Conservation (phyloP, 2,113 vertebrate species). For the Excalfactoria chinensis region DNA sequence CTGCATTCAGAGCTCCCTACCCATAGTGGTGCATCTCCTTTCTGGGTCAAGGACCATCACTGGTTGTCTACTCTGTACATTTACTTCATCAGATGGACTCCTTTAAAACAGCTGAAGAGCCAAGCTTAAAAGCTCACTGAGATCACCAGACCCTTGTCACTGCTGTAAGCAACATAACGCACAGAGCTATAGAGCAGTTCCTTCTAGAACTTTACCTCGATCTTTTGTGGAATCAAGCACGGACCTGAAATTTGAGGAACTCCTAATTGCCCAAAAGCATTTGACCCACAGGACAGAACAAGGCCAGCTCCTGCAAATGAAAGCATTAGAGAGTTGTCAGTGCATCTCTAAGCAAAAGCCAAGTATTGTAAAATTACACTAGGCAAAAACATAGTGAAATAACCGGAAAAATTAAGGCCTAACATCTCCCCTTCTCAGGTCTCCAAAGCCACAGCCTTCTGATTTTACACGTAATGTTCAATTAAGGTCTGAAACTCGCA, state of each 20-base stretch:
- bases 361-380: background rate
- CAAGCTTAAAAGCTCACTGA: background rate
- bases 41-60: background rate
- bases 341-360: rapidly evolving
- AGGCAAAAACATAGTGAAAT: background rate
- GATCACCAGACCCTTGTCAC: background rate
- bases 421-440: rapidly evolving
- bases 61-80: background rate
- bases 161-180: background rate
- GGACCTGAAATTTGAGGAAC: constrained; percentile 72
- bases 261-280: constrained; percentile 91
- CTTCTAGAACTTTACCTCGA: constrained; percentile 80
- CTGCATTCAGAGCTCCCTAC: background rate
- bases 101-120: background rate
- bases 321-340: background rate
- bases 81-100: background rate
- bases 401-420: background rate
- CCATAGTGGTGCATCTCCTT: background rate
- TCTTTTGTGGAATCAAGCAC: constrained; percentile 73
- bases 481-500: background rate
- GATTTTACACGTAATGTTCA: background rate
- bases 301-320: constrained; percentile 81
- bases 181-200: background rate
- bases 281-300: constrained; percentile 90
- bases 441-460: background rate